phyloP scores from a whole-genome alignment of 2,888 invertebrate genomes.

The Rapana venosa region DNA sequence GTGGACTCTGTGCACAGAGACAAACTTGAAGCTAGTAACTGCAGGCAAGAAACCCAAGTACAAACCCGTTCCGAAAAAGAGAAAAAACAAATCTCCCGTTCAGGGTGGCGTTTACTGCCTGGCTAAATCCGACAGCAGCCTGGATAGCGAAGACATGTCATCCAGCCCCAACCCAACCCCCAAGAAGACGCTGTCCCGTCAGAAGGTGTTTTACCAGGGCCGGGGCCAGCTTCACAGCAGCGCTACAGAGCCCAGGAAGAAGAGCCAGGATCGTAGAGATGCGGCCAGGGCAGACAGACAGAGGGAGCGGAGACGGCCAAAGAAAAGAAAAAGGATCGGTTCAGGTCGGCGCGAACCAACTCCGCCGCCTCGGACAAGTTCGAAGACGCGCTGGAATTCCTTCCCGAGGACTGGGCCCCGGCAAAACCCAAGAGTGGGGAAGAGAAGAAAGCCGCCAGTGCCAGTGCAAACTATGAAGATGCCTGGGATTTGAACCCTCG shows the following conservation, averaged over 20 bases:
- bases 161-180: neutral
- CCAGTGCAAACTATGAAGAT: conserved; percentile 50
- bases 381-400: conserved; percentile 50
- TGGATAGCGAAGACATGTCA: neutral
- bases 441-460: conserved; percentile 10
- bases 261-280: neutral
- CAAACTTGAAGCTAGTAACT: neutral
- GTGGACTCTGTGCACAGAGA: neutral
- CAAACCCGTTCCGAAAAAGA: neutral
- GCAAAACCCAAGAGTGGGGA: neutral
- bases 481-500: conserved; percentile 54
- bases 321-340: neutral
- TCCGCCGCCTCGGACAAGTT: conserved; percentile 44
- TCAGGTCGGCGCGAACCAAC: conserved; percentile 56
- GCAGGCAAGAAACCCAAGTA: neutral
- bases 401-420: conserved; percentile 30
- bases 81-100: neutral
- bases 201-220: conserved; percentile 3
- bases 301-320: neutral
- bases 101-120: neutral
- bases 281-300: neutral
- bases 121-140: neutral
- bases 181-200: conserved; percentile 8
- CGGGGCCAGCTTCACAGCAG: neutral
- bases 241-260: neutral